A percentile compares a stretch with the other conserved stretches of the same genome.
These are phyloP conservation scores for Saimiri boliviensis DNA, from an alignment of 2,113 vertebrate species.

Conservation along the genomic window DNA sequence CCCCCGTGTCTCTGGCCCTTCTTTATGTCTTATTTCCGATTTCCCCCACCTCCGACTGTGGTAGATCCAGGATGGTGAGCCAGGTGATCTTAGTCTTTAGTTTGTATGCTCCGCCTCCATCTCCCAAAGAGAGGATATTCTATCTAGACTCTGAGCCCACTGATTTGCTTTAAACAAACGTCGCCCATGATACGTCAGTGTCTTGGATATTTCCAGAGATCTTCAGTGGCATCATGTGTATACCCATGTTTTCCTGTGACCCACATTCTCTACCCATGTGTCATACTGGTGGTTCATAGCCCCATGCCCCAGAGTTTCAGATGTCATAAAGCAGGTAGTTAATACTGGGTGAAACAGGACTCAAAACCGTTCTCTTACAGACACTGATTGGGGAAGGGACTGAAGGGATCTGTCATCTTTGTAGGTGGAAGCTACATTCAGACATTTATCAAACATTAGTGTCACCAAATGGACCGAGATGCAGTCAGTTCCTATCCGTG, in stretches of 20 bases:
- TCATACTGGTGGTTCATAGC: background rate
- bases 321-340: background rate
- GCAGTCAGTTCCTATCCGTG: accelerated
- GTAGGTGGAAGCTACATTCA: background rate
- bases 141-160: background rate
- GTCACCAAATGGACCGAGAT: background rate
- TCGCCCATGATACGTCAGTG: background rate
- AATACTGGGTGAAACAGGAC: too few species aligned
- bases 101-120: accelerated
- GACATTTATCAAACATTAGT: background rate
- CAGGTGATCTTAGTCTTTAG: background rate
- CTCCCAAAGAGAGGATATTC: background rate
- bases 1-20: background rate
- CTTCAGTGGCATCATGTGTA: background rate
- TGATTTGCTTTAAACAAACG: background rate
- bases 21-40: background rate
- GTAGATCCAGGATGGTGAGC: background rate
- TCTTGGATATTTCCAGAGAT: background rate
- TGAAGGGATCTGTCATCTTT: background rate
- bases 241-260: background rate
- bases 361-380: background rate
- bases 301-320: background rate
- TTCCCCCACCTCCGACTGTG: background rate
- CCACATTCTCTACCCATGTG: background rate
- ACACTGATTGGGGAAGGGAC: background rate